Evolutionary conservation across 2,797 vertebrate species (phyloP), one percentile per base, ranked within the genome.

Genomic region (Thunnus albacares): DNA sequence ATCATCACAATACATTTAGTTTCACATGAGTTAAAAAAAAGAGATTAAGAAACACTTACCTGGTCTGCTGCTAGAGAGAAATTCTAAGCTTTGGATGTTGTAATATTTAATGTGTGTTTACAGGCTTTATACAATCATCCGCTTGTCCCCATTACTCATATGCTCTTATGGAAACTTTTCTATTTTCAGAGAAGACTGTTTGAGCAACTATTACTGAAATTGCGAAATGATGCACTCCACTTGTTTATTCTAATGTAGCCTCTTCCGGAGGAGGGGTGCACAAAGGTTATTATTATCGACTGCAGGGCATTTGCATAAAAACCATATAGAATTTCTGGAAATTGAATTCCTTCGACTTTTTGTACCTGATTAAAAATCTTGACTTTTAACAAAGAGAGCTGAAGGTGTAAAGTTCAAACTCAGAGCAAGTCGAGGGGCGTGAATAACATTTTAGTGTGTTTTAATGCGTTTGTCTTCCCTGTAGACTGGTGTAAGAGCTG

Each of bases 61-160:
- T 58, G 7, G 10, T 72, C 30, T 57, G 6, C 53, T 55, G 74
- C n/a, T 49, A 10, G 24, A 55, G 24, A 63, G 17, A 28, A 70
- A 74, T 28, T 60, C 41, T 56, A 43, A 58, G 33, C 38, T 76
- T 24, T 20, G 18, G 41, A 52, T 73, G 24, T 69, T 28, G 64
- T 64, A 45, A 69, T 69, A 52, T 35, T 78, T 69, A 59, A 60
- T 6, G 1, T 56, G 9, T 38, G 55, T 71, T 81, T 70, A 41
- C 26, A 62, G 49, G 43, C 3, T 41, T 9, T 33, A 52, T 47
- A 20, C 2, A 24, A 18, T 62, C 38, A 24, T 58, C 14, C 28
- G 10, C 24, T 9, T 67, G 55, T 47, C 20, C 14, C 20, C 56
- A 26, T 68, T 72, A 35, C 18, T 65, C 62, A 28, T 65, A 26